These are phyloP conservation scores for Percopsis omiscomaycus DNA, from an alignment of 2,797 vertebrate genomes.

Conservation along the genomic window DNA sequence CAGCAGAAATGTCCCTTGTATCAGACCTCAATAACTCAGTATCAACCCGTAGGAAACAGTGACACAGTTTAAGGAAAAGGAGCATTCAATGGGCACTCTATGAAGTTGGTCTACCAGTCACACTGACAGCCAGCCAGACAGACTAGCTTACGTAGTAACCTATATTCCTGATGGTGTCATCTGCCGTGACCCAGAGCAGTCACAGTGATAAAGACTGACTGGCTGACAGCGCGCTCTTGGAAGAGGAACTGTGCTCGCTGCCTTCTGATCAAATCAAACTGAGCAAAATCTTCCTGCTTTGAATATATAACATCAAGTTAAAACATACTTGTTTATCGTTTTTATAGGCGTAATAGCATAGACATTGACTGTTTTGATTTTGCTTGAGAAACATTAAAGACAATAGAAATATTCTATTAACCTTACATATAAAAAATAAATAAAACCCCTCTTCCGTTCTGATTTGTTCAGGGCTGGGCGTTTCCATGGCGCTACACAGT, in stretches of 20 bases:
- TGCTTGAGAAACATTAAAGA: too few relatives aligned
- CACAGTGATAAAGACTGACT: slow-evolving; percentile 5
- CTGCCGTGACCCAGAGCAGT: neutral
- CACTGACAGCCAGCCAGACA: neutral
- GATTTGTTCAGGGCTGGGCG: slow-evolving; percentile 46
- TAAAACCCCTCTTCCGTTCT: slow-evolving; percentile 4
- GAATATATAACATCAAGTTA: slow-evolving; percentile 26
- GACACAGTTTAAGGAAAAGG: neutral
- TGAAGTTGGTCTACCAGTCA: too few relatives aligned
- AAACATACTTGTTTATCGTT: too few relatives aligned
- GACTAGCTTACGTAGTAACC: neutral
- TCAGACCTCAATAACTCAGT: too few relatives aligned
- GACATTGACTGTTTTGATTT: too few relatives aligned
- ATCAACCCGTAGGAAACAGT: too few relatives aligned
- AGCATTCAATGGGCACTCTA: neutral
- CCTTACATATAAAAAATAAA: neutral
- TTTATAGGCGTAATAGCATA: too few relatives aligned
- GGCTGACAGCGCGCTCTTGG: slow-evolving; percentile 16
- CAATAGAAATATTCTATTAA: too few relatives aligned
- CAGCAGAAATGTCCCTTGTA: too few relatives aligned
- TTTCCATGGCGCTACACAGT: slow-evolving; percentile 52
- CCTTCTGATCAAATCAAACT: slow-evolving; percentile 52
- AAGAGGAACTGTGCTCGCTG: slow-evolving; percentile 25
- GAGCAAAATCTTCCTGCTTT: slow-evolving; percentile 31
- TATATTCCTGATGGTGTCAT: neutral